Evolutionary conservation across 2,113 vertebrate genomes (phyloP).

Genomic region (Callorhinus ursinus): DNA sequence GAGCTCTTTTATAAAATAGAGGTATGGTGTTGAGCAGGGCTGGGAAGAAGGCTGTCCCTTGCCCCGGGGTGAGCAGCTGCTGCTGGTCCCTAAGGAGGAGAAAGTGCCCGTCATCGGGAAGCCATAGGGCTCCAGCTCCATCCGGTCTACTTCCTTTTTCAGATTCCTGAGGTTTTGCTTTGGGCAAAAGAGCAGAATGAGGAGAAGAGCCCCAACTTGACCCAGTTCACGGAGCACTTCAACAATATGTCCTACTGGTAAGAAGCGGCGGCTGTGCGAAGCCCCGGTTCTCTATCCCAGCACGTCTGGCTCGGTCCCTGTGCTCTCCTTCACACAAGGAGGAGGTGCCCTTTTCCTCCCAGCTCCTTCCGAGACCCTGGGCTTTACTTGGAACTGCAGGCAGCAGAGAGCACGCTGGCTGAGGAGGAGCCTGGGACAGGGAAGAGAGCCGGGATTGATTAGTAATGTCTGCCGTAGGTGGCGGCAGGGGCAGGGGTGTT

Average conservation of each 20-base stretch:
- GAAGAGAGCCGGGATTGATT: neutral
- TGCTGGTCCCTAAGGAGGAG: neutral
- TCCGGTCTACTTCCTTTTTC: neutral
- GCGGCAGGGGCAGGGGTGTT: accelerated
- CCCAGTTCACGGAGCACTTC: constrained; percentile 99
- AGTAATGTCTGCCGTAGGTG: accelerated
- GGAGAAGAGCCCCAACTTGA: constrained; percentile 99
- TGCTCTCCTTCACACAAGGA: accelerated
- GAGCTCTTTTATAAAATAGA: constrained; percentile 99
- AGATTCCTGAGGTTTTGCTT: constrained; percentile 98
- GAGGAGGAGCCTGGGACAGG: neutral
- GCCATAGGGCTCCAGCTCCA: neutral
- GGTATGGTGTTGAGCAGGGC: constrained; percentile 79
- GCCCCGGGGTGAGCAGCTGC: neutral
- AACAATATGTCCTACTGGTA: constrained; percentile 99
- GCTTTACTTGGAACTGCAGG: accelerated
- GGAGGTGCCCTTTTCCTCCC: neutral
- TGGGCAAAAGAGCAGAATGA: constrained; percentile 99
- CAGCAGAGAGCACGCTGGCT: neutral
- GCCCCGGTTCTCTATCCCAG: accelerated
- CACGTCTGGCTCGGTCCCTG: accelerated
- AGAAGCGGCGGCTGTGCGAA: constrained; percentile 5
- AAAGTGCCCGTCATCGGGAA: accelerated
- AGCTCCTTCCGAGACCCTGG: neutral
- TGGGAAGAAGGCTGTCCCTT: neutral